Conservation (phyloP, 92 coral and sea anemone species). For the Parazoanthus atlanticus region DNA sequence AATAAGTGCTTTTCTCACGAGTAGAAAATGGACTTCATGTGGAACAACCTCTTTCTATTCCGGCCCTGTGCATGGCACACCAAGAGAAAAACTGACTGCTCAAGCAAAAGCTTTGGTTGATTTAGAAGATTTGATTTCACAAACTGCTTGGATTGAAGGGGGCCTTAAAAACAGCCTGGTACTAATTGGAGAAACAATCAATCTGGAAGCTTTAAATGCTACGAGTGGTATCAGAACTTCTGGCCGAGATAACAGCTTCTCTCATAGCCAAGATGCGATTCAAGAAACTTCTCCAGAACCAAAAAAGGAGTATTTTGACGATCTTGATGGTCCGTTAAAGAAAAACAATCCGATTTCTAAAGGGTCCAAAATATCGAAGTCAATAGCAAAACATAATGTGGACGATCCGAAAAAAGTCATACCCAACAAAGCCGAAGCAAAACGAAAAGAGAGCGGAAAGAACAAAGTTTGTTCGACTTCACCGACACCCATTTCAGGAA, state of each 20-base stretch:
- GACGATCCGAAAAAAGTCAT: background rate
- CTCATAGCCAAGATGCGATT: background rate
- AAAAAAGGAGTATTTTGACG: background rate
- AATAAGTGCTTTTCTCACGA: conserved; percentile 30
- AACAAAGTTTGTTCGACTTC: background rate
- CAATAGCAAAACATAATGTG: background rate
- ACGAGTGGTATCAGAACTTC: too few species aligned
- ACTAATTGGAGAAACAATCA: conserved; percentile 51
- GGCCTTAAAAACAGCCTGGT: conserved; percentile 30
- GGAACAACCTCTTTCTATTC: conserved; percentile 53
- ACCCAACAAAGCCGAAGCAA: background rate
- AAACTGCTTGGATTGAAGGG: conserved; percentile 37
- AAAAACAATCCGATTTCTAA: background rate
- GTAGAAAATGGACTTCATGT: conserved; percentile 40
- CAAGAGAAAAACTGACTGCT: conserved; percentile 45
- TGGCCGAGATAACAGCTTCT: background rate
- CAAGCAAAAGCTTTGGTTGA: conserved; percentile 56
- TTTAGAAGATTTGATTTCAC: conserved; percentile 47
- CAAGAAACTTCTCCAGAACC: background rate
- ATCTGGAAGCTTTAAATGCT: conserved; percentile 44
- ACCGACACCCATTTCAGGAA: background rate
- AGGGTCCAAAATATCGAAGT: background rate
- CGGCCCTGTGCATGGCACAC: conserved; percentile 46
- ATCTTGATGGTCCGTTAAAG: background rate
- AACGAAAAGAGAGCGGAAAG: background rate